phyloP scores from a whole-genome alignment of 2,797 vertebrate species.

The Phataginus tetradactyla region DNA sequence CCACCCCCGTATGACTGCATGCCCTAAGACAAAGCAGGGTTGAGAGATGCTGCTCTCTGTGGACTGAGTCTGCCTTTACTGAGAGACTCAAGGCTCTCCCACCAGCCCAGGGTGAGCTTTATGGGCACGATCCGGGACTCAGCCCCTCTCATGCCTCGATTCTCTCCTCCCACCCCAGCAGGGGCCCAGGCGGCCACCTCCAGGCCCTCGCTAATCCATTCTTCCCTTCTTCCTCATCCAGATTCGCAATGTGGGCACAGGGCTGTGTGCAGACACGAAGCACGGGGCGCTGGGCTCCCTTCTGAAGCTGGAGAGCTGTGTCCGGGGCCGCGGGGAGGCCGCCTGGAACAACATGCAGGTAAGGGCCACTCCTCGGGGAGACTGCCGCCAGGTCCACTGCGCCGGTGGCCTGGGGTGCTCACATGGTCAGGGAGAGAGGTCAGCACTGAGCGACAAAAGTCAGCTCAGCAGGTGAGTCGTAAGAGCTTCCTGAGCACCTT shows the following conservation, averaged over 20 bases:
- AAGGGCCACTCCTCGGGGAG: not conserved
- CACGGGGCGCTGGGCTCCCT: conserved; percentile 92
- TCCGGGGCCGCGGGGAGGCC: conserved; percentile 91
- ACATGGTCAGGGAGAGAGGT: not conserved
- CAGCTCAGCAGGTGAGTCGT: not conserved
- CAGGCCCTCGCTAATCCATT: not conserved
- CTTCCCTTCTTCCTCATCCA: conserved; percentile 78
- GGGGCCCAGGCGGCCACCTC: not conserved
- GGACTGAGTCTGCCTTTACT: not conserved
- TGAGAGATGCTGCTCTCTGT: no score
- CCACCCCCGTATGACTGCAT: fast-evolving
- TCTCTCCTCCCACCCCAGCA: not conserved
- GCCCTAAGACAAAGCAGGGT: not conserved
- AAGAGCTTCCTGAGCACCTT: not conserved
- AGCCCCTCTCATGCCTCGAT: not conserved
- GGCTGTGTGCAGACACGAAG: conserved; percentile 94
- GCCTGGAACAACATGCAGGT: conserved; percentile 96
- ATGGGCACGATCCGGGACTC: not conserved
- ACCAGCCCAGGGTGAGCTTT: not conserved
- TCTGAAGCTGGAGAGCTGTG: conserved; percentile 92
- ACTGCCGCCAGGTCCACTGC: not conserved
- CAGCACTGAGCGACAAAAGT: not conserved
- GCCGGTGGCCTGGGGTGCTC: fast-evolving
- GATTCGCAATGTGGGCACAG: conserved; percentile 92
- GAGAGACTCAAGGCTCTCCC: not conserved